phyloP scores from a whole-genome alignment of 2,113 vertebrate genomes.

The Eurypyga helias region DNA sequence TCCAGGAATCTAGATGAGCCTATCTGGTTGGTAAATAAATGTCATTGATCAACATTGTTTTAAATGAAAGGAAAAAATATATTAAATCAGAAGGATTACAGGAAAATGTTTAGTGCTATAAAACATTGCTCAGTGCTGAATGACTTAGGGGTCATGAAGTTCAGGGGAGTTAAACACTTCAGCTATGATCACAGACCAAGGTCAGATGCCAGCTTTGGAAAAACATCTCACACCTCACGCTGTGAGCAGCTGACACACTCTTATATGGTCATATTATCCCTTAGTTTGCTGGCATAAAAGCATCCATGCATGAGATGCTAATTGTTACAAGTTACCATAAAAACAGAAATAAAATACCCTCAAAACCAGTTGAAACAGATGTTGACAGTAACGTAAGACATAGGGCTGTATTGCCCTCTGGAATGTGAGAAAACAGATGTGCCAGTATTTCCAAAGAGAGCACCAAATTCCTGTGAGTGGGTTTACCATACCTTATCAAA shows the following conservation, averaged over 20 bases:
- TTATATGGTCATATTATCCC: neutral
- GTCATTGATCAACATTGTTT: neutral
- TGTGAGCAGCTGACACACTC: neutral
- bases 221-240: neutral
- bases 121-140: neutral
- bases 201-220: neutral
- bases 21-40: neutral
- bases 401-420: neutral
- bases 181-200: neutral
- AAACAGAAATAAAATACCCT: neutral
- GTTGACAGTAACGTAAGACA: neutral
- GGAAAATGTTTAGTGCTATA: rapidly evolving
- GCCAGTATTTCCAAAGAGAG: neutral
- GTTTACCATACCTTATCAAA: neutral
- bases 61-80: neutral
- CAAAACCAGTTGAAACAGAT: neutral
- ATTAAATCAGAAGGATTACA: neutral
- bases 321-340: neutral
- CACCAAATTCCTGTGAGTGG: neutral
- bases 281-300: neutral
- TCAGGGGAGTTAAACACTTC: neutral
- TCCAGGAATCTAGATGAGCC: neutral
- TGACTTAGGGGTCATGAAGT: neutral
- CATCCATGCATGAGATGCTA: neutral
- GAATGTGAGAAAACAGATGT: neutral